Percentiles rank a stretch among this genome's conserved stretches.
Conservation (phyloP, 2,113 vertebrate genomes). For the Menura novaehollandiae region DNA sequence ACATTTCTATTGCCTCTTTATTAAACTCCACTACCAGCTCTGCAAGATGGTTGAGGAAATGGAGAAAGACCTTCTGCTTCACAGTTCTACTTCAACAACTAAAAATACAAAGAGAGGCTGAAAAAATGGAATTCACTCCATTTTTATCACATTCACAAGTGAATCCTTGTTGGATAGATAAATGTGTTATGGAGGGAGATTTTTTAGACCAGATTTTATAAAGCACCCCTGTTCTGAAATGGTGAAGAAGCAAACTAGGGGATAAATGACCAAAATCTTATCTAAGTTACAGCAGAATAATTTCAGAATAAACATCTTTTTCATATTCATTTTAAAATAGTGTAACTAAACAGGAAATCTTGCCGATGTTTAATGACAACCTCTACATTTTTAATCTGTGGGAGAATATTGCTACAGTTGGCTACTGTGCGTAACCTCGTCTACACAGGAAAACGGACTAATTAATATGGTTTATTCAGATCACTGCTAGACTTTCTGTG, state of each 20-base stretch:
- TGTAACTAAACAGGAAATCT: background rate
- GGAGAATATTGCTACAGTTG: background rate
- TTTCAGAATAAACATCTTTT: background rate
- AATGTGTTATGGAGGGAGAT: background rate
- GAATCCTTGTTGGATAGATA: background rate
- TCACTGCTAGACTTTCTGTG: conserved; percentile 2
- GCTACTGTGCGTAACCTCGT: conserved; percentile 8
- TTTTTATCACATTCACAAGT: background rate
- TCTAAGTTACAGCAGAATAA: background rate
- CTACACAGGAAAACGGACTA: conserved; percentile 25
- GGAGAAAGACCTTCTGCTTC: background rate
- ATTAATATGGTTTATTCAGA: conserved; percentile 33
- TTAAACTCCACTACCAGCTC: background rate
- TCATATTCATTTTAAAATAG: background rate
- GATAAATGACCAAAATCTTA: background rate
- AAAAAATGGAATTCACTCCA: background rate
- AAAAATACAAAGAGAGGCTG: background rate
- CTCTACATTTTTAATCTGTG: conserved; percentile 18
- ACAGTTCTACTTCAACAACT: background rate
- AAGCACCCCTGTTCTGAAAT: background rate
- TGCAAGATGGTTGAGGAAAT: background rate
- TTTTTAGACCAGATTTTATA: background rate
- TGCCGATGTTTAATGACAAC: conserved; percentile 18
- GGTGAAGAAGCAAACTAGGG: background rate
- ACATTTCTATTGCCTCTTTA: background rate